Evolutionary conservation across 1,140 invertebrate genomes (phyloP), one percentile per base, ranked within the genome.

Genomic region (Polypedilum pembai): DNA sequence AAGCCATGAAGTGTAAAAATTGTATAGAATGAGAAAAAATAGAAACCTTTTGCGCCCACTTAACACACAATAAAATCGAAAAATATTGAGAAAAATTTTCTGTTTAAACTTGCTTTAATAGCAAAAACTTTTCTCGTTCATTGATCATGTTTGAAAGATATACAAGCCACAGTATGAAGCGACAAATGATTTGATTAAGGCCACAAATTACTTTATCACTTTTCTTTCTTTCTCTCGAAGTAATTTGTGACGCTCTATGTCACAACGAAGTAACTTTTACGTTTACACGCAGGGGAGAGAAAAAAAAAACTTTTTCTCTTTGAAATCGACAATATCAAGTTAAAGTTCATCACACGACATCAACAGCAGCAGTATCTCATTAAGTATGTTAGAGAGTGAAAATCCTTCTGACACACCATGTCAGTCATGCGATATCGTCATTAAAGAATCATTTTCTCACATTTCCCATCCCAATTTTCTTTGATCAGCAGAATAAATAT

Each of bases 371-470:
- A 56, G 12, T n/a, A 56, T 56, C 45, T 56, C 45, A 56, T 56
- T 56, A n/a, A n/a, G n/a, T n/a, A 56, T 56, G 8, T 56, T n/a
- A 56, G n/a, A 12, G 45, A 56, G 45, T 56, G 45, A 56, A 56
- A 56, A 56, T n/a, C 8, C n/a, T 56, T 56, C 45, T 56, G 45
- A 56, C 45, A 56, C 45, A 56, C 45, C 12, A 15, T 56, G n/a
- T n/a, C 45, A 56, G 45, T 15, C 45, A 56, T 56, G 45, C 45
- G 45, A 56, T 56, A 56, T 56, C n/a, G 12, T 56, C 45, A 56
- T 56, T 56, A 56, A 56, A 56, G 45, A 56, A 56, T 56, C 12
- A 56, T 56, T 56, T 56, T 56, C 45, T 15, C 45, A n/a, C 45
- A 56, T 56, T 56, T 56, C 15, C 45, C 12, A 15, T n/a, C 8